Conservation (phyloP, 92 coral and sea anemone species). For the Bergia puertoricense region DNA sequence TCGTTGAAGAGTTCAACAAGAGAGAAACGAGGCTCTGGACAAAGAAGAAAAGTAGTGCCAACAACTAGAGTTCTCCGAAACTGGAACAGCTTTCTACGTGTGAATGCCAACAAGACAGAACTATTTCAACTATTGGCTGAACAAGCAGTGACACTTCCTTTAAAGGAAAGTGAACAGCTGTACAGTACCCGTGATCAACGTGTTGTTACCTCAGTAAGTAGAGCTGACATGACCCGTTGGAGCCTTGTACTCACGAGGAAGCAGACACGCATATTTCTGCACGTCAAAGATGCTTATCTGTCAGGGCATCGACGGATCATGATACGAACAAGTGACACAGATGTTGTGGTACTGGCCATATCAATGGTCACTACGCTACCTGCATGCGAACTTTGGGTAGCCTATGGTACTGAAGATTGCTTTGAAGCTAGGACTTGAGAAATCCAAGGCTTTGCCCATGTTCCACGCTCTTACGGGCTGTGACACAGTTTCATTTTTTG, state of each 20-base stretch:
- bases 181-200: slow-evolving; percentile 32
- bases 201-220: slow-evolving; percentile 10
- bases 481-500: slow-evolving; percentile 21
- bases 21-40: slow-evolving; percentile 51
- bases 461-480: slow-evolving; percentile 21
- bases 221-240: slow-evolving; percentile 21
- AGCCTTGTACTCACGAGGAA: slow-evolving; percentile 43
- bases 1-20: slow-evolving; percentile 37
- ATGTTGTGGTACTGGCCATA: slow-evolving; percentile 19
- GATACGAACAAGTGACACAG: slow-evolving; percentile 29
- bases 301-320: slow-evolving; percentile 26
- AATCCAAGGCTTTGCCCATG: slow-evolving; percentile 10
- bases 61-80: slow-evolving; percentile 38
- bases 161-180: slow-evolving; percentile 21
- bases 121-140: slow-evolving; percentile 38
- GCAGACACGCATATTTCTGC: slow-evolving; percentile 44
- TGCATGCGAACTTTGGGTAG: neutral
- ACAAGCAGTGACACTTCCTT: slow-evolving; percentile 20
- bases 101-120: slow-evolving; percentile 43
- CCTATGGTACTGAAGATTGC: slow-evolving; percentile 21
- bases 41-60: slow-evolving; percentile 37
- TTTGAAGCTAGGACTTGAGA: slow-evolving; percentile 25
- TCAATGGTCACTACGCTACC: neutral
- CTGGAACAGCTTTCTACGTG: slow-evolving; percentile 41
- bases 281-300: slow-evolving; percentile 36